Evolutionary conservation across 2,888 invertebrate species (phyloP).

Genomic region (Mimumesa dahlbomi): DNA sequence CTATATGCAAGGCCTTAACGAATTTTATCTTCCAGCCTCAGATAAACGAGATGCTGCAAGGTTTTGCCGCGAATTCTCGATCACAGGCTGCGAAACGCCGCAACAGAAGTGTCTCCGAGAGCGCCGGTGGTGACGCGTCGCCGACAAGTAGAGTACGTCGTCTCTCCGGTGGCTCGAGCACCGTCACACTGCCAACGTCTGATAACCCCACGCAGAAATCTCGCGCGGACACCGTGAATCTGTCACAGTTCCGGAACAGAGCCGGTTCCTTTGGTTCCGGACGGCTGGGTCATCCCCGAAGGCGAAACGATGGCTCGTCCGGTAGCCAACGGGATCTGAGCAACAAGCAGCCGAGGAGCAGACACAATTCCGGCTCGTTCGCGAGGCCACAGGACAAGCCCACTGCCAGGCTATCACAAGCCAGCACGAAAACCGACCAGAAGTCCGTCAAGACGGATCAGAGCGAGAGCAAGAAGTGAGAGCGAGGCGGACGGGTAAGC

Average conservation of each 20-base stretch:
- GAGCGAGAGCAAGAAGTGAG: conserved; percentile 42
- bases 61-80: conserved; percentile 80
- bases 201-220: conserved; percentile 59
- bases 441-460: conserved; percentile 52
- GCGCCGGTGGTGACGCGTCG: conserved; percentile 79
- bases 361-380: conserved; percentile 73
- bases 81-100: conserved; percentile 82
- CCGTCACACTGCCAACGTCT: conserved; percentile 68
- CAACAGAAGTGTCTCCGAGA: conserved; percentile 86
- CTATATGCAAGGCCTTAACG: too few species aligned
- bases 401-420: conserved; percentile 49
- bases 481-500: conserved; percentile 24
- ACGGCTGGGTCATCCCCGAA: conserved; percentile 69
- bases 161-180: conserved; percentile 77
- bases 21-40: conserved; percentile 81
- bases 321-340: conserved; percentile 68
- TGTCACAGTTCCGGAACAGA: conserved; percentile 74
- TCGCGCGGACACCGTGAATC: conserved; percentile 67
- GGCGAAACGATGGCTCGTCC: conserved; percentile 71
- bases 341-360: conserved; percentile 67
- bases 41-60: conserved; percentile 83
- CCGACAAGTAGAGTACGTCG: conserved; percentile 74
- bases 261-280: conserved; percentile 78
- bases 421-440: conserved; percentile 30
- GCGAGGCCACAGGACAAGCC: conserved; percentile 67